These are phyloP conservation scores for Cybosia mesomella DNA, from an alignment of 2,888 invertebrate species.

Conservation along the genomic window DNA sequence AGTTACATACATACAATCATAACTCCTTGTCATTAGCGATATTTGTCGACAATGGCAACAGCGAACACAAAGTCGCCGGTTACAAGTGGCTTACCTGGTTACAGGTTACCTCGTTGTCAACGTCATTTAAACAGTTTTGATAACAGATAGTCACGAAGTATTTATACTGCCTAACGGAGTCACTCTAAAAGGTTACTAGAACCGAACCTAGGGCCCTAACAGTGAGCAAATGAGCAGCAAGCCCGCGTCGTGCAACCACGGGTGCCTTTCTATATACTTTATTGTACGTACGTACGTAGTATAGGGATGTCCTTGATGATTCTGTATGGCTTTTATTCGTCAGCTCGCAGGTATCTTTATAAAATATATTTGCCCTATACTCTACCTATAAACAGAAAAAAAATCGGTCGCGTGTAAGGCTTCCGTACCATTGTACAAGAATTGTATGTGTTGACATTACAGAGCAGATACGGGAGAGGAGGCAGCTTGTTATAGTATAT, in stretches of 20 bases:
- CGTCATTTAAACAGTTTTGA: background rate
- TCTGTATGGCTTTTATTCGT: slow-evolving; percentile 15
- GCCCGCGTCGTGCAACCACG: slow-evolving; percentile 29
- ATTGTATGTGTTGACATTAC: background rate
- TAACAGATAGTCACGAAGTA: background rate
- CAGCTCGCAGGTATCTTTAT: background rate
- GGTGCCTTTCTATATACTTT: slow-evolving; percentile 49
- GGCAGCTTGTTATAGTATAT: too few relatives aligned
- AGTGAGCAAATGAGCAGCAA: slow-evolving; percentile 2
- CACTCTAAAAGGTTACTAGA: background rate
- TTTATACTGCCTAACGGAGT: background rate
- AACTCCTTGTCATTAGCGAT: too few relatives aligned
- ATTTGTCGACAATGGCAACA: too few relatives aligned
- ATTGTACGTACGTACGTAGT: slow-evolving; percentile 20
- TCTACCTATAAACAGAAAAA: background rate
- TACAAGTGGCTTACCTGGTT: too few relatives aligned
- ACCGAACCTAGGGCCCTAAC: slow-evolving; percentile 8
- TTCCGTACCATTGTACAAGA: too few relatives aligned
- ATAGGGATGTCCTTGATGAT: slow-evolving; percentile 54
- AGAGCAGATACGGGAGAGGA: background rate
- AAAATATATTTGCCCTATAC: slow-evolving; percentile 4
- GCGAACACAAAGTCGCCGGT: too few relatives aligned
- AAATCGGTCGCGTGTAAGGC: too few relatives aligned
- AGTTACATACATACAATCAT: too few relatives aligned
- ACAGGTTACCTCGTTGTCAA: too few relatives aligned